Evolutionary conservation across 2,113 vertebrate genomes (phyloP).

Genomic region (Neotragus moschatus): DNA sequence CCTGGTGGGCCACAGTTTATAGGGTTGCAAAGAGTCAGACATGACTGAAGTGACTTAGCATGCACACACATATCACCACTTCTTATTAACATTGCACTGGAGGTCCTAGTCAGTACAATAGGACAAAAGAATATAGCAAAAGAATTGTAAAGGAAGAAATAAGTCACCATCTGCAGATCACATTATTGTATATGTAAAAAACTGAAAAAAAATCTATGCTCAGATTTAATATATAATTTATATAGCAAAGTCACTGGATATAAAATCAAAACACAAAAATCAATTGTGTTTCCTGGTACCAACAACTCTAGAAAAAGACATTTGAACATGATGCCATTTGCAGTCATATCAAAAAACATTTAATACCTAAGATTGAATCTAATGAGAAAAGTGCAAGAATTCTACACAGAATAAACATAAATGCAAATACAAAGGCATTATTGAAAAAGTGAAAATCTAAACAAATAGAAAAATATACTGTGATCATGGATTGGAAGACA

Average conservation of each 20-base stretch:
- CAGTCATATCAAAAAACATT: background rate
- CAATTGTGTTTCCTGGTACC: background rate
- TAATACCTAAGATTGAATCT: background rate
- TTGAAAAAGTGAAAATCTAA: background rate
- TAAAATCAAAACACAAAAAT: background rate
- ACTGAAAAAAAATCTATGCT: background rate
- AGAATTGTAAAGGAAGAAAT: background rate
- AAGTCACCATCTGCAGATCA: background rate
- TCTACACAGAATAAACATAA: background rate
- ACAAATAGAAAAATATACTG: background rate
- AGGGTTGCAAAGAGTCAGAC: background rate
- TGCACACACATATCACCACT: background rate
- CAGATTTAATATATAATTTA: background rate
- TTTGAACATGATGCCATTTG: background rate
- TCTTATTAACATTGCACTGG: background rate
- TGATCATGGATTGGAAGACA: background rate
- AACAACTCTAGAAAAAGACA: background rate
- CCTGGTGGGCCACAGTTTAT: background rate
- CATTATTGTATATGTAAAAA: background rate
- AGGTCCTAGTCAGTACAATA: background rate
- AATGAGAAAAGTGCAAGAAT: background rate
- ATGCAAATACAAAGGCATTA: background rate
- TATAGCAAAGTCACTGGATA: background rate
- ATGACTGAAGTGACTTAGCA: background rate
- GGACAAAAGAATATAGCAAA: background rate